These are phyloP conservation scores for Nylanderia fulva DNA, from an alignment of 1,140 invertebrate species.

Conservation along the genomic window DNA sequence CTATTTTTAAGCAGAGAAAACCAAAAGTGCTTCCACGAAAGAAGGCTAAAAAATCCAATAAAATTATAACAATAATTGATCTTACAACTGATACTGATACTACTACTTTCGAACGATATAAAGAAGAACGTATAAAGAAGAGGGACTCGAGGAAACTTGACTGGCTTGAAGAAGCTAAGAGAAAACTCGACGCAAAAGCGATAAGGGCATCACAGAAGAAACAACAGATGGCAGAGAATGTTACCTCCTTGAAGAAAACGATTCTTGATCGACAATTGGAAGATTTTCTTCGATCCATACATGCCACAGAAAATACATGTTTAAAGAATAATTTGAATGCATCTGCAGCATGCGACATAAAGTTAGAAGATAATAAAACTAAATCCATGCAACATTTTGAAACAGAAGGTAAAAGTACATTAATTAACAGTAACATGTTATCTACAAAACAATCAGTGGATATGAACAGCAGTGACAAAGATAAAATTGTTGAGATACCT, in stretches of 20 bases:
- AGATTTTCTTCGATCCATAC: conserved; percentile 26
- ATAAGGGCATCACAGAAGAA: conserved; percentile 58
- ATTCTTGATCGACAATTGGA: conserved; percentile 36
- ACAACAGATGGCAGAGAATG: conserved; percentile 18
- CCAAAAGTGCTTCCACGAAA: conserved; percentile 58
- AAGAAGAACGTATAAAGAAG: conserved; percentile 77
- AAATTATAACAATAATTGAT: conserved; percentile 81
- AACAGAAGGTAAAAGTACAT: conserved; percentile 1
- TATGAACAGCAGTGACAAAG: conserved; percentile 46
- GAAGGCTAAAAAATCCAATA: conserved; percentile 71
- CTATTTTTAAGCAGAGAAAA: conserved; percentile 60
- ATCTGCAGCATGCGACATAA: not conserved
- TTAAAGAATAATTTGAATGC: conserved; percentile 27
- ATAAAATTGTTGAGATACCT: conserved; percentile 6
- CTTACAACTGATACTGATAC: conserved; percentile 78
- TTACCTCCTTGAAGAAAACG: conserved; percentile 7
- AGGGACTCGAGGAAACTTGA: conserved; percentile 68
- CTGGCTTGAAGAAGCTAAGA: conserved; percentile 79
- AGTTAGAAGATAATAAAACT: conserved; percentile 27
- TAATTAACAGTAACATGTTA: not conserved
- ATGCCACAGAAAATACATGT: conserved; percentile 12
- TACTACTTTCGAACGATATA: conserved; percentile 67
- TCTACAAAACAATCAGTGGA: conserved; percentile 18
- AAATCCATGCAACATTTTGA: conserved; percentile 26
- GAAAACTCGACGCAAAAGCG: conserved; percentile 63